phyloP scores from a whole-genome alignment of 2,888 invertebrate species.

The Lasioglossum morio region DNA sequence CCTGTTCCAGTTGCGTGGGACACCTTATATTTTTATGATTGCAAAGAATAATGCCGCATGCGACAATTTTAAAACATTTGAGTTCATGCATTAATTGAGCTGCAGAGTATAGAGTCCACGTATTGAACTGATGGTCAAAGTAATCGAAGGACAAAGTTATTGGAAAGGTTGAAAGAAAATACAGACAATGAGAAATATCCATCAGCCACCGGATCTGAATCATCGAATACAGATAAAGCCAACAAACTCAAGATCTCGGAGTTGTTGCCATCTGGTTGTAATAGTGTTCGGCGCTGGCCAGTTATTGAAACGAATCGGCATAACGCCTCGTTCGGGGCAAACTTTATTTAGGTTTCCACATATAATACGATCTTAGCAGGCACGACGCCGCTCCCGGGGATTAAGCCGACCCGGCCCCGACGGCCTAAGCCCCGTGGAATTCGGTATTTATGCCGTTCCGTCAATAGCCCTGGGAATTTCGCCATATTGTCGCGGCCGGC shows the following conservation, averaged over 20 bases:
- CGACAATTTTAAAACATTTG: no score
- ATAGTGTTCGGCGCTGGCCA: background rate
- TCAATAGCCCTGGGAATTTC: slow-evolving; percentile 26
- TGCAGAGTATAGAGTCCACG: no score
- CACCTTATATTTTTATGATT: background rate
- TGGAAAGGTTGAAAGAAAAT: background rate
- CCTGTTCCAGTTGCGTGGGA: no score
- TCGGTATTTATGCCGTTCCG: slow-evolving; percentile 19
- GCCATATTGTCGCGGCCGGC: background rate
- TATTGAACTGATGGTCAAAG: background rate
- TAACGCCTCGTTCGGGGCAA: slow-evolving; percentile 22
- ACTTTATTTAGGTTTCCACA: slow-evolving; percentile 39
- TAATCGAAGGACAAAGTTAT: no score
- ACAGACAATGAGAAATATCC: background rate
- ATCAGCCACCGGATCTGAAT: background rate
- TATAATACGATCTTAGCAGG: slow-evolving; percentile 41
- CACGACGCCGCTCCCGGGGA: background rate
- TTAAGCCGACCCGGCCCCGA: slow-evolving; percentile 6
- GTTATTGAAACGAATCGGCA: slow-evolving; percentile 54
- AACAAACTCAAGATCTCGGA: background rate
- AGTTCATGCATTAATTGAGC: no score
- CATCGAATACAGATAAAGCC: background rate
- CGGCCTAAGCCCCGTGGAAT: slow-evolving; percentile 30
- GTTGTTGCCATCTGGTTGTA: background rate
- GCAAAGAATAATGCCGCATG: no score